Percentiles rank a stretch among this genome's conserved stretches.
Conservation (phyloP, 2,113 vertebrate genomes). For the Carassius carassius region DNA sequence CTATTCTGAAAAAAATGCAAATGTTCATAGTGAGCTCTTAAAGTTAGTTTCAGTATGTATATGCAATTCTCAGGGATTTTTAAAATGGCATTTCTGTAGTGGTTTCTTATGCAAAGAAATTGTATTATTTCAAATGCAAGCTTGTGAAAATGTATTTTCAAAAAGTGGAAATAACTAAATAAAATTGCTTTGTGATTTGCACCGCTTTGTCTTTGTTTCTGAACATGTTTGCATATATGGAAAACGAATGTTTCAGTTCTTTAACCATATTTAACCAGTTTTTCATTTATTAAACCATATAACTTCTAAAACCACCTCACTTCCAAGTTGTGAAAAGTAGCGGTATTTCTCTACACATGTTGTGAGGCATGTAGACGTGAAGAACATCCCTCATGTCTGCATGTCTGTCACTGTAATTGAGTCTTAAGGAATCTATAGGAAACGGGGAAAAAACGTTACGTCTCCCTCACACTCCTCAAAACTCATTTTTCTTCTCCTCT, state of each 20-base stretch:
- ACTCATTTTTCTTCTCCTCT: constrained; percentile 27
- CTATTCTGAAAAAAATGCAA: background rate
- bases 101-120: background rate
- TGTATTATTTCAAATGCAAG: constrained; percentile 7
- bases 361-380: background rate
- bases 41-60: background rate
- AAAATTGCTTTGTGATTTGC: constrained; percentile 2
- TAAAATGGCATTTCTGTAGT: background rate
- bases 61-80: constrained; percentile 19
- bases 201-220: background rate
- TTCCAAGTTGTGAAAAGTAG: constrained; percentile 1
- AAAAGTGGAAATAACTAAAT: background rate
- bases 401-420: constrained; percentile 39
- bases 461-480: constrained; percentile 23
- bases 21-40: background rate
- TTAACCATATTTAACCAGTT: background rate
- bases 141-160: constrained; percentile 10
- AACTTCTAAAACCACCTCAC: background rate
- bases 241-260: background rate
- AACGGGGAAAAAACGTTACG: background rate
- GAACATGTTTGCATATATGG: background rate
- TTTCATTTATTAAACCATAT: background rate
- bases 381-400: constrained; percentile 9
- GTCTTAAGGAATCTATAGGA: constrained; percentile 44
- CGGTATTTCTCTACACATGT: background rate